These are phyloP conservation scores for Callorhinus ursinus DNA, from an alignment of 2,113 vertebrate genomes.

Conservation along the genomic window DNA sequence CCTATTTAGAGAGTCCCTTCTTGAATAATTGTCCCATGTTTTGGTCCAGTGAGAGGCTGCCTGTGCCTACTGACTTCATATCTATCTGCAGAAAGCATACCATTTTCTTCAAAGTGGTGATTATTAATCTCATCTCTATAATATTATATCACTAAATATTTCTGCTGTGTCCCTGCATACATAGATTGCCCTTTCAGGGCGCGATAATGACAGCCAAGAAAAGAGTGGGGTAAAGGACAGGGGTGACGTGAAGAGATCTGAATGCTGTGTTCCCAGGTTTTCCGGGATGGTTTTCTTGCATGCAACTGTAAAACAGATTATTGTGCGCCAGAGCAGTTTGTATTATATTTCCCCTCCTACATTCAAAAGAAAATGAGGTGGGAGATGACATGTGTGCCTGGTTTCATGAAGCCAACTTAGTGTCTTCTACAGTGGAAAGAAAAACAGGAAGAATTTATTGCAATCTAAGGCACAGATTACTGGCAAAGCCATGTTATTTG, in stretches of 20 bases:
- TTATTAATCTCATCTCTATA: not conserved
- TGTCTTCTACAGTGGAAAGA: conserved; percentile 78
- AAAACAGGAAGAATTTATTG: conserved; percentile 78
- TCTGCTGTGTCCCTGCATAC: not conserved
- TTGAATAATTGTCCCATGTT: conserved; percentile 55
- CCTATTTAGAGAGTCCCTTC: conserved; percentile 52
- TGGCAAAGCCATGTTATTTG: conserved; percentile 60
- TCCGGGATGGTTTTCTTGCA: conserved; percentile 66
- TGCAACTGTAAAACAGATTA: conserved; percentile 80
- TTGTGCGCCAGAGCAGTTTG: conserved; percentile 74
- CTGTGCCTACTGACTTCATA: not conserved
- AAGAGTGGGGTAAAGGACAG: conserved; percentile 39
- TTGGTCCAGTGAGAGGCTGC: conserved; percentile 15
- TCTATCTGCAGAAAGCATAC: not conserved
- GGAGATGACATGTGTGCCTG: conserved; percentile 77
- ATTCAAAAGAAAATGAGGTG: conserved; percentile 80
- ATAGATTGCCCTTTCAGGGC: not conserved
- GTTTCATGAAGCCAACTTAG: conserved; percentile 74
- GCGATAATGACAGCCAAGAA: conserved; percentile 50
- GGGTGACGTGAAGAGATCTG: conserved; percentile 62
- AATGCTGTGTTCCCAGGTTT: conserved; percentile 64
- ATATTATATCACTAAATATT: conserved; percentile 30
- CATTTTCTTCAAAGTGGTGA: conserved; percentile 44
- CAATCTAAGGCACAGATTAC: conserved; percentile 73
- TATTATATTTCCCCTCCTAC: conserved; percentile 80